These are phyloP conservation scores for Hydrotaea cyrtoneurina DNA, from an alignment of 2,888 invertebrate genomes.

Conservation along the genomic window DNA sequence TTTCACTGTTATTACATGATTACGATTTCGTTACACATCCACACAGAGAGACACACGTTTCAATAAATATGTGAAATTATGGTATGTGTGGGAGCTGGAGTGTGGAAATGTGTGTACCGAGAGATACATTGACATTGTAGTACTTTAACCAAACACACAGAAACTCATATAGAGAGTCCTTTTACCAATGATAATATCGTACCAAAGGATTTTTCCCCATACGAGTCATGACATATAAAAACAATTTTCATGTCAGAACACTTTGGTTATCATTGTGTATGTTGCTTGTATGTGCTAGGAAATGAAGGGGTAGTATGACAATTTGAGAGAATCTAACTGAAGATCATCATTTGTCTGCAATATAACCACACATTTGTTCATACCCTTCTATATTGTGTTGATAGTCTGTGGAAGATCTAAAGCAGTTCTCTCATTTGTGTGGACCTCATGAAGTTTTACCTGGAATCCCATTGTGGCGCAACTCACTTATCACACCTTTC, in stretches of 20 bases:
- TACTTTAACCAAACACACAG: constrained; percentile 2
- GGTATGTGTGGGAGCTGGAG: no score
- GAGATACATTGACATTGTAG: background rate
- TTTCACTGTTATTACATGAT: constrained; percentile 56
- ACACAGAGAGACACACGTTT: background rate
- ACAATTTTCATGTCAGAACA: constrained; percentile 51
- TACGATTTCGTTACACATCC: background rate
- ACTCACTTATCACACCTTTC: background rate
- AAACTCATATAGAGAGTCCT: background rate
- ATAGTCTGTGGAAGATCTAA: no score
- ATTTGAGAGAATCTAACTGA: background rate
- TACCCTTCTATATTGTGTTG: no score
- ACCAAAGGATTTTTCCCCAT: constrained; percentile 8
- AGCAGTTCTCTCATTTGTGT: no score
- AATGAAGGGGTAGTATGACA: background rate
- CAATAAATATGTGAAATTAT: background rate
- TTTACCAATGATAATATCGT: background rate
- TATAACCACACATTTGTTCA: no score
- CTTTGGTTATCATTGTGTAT: constrained; percentile 26
- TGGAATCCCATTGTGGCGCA: no score
- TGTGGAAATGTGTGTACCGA: background rate
- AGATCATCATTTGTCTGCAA: no score
- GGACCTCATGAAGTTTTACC: no score
- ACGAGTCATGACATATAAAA: constrained; percentile 17
- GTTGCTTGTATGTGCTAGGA: background rate